Base-by-base conservation (phyloP, 1,140 invertebrate genomes). In the Eumeta japonica region DNA sequence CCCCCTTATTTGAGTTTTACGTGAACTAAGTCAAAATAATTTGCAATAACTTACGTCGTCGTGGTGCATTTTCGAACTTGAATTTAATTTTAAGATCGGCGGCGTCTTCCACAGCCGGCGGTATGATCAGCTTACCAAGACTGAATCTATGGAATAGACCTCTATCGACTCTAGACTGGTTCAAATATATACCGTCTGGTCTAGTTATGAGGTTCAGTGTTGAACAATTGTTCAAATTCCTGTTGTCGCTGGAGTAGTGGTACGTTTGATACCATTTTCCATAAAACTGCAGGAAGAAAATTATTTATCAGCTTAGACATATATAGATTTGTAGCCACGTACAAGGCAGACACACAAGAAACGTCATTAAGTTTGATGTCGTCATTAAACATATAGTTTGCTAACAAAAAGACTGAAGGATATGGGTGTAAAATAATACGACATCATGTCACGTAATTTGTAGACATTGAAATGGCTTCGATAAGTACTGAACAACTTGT, bases 41-140 rank as follows among this genome's bases (percentile, higher is more conserved):
- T n/a, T n/a, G n/a, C n/a, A n/a, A n/a, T n/a, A 31, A 58, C 67
- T 64, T 46, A 73, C 67, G 45, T 52, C 67, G 52, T 27, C 67
- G 52, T 10, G 68, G 63, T 3, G 58, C 63, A 39, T 68, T 55
- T 20, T 60, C 45, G 33, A 53, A 61, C 4, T 42, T 39, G 31
- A 62, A 73, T 0, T 43, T 48, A 0, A 70, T 35, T 19, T 58
- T 46, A 4, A 73, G 39, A 4, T 48, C 43, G 0, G 60, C 50
- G 15, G 55, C 55, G 16, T 53, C 44, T 18, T 58, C 55, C 14
- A 60, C 42, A 1, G 45, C 50, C 0, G 30, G 28, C 1, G 59
- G 58, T 45, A 66, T 58, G 2, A 53, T 49, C 0, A 72, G 10
- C 20, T 55, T 60, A 1, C 51, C 65, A 2, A 72, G 35, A 35